phyloP scores from a whole-genome alignment of 2,113 vertebrate species.

The Conger conger region DNA sequence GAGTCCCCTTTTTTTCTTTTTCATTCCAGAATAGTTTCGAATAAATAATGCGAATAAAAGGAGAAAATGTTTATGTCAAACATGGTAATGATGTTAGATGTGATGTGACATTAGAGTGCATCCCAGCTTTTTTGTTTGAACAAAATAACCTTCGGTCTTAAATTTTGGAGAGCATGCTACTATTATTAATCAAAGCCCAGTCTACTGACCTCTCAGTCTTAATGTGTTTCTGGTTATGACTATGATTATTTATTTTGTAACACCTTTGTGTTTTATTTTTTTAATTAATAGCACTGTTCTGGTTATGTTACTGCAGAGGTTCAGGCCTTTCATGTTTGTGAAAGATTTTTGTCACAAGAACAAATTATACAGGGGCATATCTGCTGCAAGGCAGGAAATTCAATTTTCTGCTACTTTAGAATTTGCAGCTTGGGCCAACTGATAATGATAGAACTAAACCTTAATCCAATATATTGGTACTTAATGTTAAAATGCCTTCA shows the following conservation, averaged over 20 bases:
- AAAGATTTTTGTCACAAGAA: too few species aligned
- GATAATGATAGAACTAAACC: too few species aligned
- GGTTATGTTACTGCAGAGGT: not conserved
- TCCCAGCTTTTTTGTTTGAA: conserved; percentile 55
- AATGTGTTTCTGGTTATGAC: not conserved
- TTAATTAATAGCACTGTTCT: not conserved
- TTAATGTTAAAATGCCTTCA: too few species aligned
- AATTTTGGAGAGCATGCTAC: not conserved
- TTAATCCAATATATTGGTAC: too few species aligned
- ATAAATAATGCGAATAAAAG: conserved; percentile 90
- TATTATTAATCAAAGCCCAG: not conserved
- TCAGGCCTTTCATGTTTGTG: not conserved
- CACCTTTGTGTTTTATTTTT: not conserved
- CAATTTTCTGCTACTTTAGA: too few species aligned
- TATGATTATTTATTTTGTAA: not conserved
- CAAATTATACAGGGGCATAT: too few species aligned
- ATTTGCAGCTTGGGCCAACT: too few species aligned
- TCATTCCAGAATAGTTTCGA: conserved; percentile 87
- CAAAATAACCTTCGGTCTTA: not conserved
- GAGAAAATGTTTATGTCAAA: conserved; percentile 96
- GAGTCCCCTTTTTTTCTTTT: not conserved
- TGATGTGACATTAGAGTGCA: conserved; percentile 28
- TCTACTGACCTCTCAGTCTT: not conserved
- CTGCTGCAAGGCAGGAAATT: too few species aligned
- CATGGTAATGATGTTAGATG: conserved; percentile 94